phyloP scores from a whole-genome alignment of 2,888 invertebrate species.

The Perdita meconis region DNA sequence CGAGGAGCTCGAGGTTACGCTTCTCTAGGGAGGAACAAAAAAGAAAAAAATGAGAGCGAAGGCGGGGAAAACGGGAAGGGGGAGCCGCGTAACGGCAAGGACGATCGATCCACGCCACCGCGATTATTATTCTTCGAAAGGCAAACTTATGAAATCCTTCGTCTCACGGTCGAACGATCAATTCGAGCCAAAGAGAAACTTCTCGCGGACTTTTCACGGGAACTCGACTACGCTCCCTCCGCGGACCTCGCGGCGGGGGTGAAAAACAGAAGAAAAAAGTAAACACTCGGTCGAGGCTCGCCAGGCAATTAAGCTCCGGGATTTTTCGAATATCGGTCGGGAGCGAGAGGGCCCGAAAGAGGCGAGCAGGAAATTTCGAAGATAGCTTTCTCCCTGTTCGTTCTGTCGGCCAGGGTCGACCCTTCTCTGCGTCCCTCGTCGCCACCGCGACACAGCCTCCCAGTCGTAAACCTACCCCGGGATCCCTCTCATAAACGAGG shows the following conservation, averaged over 20 bases:
- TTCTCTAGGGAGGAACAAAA: background rate
- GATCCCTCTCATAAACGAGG: constrained; percentile 65
- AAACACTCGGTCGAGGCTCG: constrained; percentile 23
- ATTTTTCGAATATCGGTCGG: constrained; percentile 47
- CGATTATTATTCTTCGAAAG: constrained; percentile 41
- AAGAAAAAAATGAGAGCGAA: background rate
- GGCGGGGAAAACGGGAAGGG: too few species aligned
- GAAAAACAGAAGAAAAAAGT: constrained; percentile 1
- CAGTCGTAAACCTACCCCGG: constrained; percentile 64
- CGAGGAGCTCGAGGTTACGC: constrained; percentile 26
- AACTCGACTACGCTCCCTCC: background rate
- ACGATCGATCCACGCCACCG: constrained; percentile 22
- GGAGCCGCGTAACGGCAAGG: background rate
- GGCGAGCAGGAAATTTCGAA: constrained; percentile 31
- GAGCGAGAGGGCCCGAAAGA: background rate
- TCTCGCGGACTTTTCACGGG: constrained; percentile 2
- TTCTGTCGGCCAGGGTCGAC: background rate
- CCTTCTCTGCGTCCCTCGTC: background rate
- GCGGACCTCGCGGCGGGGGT: background rate
- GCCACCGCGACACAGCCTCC: constrained; percentile 20
- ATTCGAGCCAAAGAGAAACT: constrained; percentile 28
- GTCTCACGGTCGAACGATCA: constrained; percentile 20
- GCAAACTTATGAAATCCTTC: constrained; percentile 36
- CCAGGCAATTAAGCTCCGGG: constrained; percentile 43
- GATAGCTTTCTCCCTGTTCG: constrained; percentile 17